Evolutionary conservation across 1,140 invertebrate species (phyloP).

Genomic region (Drosophila ironensis): DNA sequence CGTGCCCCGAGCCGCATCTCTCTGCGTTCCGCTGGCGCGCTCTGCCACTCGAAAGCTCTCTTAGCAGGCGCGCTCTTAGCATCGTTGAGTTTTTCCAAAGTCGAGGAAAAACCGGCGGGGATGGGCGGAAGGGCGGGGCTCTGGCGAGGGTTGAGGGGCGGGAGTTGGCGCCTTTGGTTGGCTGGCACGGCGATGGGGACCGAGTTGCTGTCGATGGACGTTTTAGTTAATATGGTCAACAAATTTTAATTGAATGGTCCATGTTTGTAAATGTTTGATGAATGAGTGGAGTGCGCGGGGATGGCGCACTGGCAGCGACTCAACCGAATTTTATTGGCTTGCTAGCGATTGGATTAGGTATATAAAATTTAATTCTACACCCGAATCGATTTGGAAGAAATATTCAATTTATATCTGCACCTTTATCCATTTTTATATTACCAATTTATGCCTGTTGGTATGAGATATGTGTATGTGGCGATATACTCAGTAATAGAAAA

Average conservation of each 20-base stretch:
- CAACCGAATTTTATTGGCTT: slow-evolving; percentile 19
- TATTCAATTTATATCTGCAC: neutral
- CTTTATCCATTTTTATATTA: neutral
- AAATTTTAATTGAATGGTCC: slow-evolving; percentile 43
- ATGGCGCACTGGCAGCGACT: slow-evolving; percentile 4
- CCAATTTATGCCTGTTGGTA: too few relatives aligned
- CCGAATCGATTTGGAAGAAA: neutral
- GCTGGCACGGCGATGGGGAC: slow-evolving; percentile 5
- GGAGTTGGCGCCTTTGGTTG: slow-evolving; percentile 18
- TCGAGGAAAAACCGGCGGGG: neutral
- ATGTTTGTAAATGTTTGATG: slow-evolving; percentile 40
- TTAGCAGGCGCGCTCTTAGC: slow-evolving; percentile 25
- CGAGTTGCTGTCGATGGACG: slow-evolving; percentile 25
- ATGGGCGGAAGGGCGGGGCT: neutral
- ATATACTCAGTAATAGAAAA: too few relatives aligned
- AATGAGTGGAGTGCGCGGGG: slow-evolving; percentile 25
- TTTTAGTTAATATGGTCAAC: slow-evolving; percentile 55
- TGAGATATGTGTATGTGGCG: too few relatives aligned
- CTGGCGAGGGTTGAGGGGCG: too few relatives aligned
- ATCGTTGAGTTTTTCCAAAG: slow-evolving; percentile 63
- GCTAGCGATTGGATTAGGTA: slow-evolving; percentile 1
- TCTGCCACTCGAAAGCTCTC: slow-evolving; percentile 15
- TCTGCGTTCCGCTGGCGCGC: neutral
- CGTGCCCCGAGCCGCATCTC: too few relatives aligned
- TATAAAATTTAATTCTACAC: slow-evolving; percentile 8